Base-by-base conservation (phyloP, 1,140 invertebrate species). In the Bombus pyrosoma region DNA sequence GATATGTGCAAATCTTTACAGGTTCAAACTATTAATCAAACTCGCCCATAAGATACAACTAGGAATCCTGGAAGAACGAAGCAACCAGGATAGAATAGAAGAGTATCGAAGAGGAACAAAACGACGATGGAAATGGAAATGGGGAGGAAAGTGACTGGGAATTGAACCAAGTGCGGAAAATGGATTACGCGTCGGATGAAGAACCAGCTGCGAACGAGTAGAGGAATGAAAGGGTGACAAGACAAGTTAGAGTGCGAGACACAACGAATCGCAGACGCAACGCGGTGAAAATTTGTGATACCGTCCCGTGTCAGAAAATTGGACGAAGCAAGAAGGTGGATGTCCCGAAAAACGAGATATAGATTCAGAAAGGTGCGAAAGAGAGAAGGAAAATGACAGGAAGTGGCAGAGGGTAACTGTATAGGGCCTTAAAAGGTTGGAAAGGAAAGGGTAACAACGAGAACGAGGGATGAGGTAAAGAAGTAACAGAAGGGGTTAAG, bases 91-190 rank as follows among this genome's bases (percentile, higher is more conserved):
- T 2, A 15, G 62, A n/a, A 64, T 32, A 72, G 32, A 37, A 18
- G 4, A 4, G 28, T 18, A 9, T n/a, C 5, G 34, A 62, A 53
- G 12, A 32, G 13, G 47, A 10, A 34, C 32, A 13, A 37, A 39
- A 37, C 22, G 41, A 8, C 1, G 22, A 25, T 47, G 69, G 0
- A 34, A 41, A 34, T 12, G 15, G 37, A 34, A 69, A 87, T 25
- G 66, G 25, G 37, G 10, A 59, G 18, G 25, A 72, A 64, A 53
- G 83, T 59, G 87, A 69, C 62, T 71, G n/a, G 18, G 73, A 81
- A 74, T 81, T 74, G 41, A 39, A 81, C 62, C 43, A 43, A 72
- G 79, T 59, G 41, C 39, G 68, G 37, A 59, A 82, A 82, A 53
- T 82, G 53, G 53, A 74, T 82, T 64, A 82, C 37, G 18, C 39